A percentile compares a stretch with the other conserved stretches of the same genome.
Evolutionary conservation across 2,888 invertebrate species (phyloP).

Genomic region (Strigamia maritima): DNA sequence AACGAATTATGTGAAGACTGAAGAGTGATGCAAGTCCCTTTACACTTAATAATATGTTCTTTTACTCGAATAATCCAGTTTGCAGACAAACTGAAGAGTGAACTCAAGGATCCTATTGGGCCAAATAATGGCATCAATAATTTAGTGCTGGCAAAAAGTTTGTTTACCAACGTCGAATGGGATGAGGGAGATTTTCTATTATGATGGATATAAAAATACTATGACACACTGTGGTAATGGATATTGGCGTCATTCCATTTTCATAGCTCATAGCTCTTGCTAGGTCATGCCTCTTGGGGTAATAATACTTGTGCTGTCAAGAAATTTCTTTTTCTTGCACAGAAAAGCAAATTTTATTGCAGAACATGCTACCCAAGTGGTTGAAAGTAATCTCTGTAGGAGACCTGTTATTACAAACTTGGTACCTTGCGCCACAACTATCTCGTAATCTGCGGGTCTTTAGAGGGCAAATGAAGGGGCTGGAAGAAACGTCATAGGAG

Average conservation of each 20-base stretch:
- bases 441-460: too few species aligned
- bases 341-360: constrained; percentile 1
- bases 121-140: too few species aligned
- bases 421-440: too few species aligned
- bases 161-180: neutral
- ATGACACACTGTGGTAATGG: neutral
- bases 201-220: neutral
- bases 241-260: neutral
- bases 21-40: neutral
- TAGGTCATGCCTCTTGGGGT: neutral
- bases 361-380: neutral
- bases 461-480: too few species aligned
- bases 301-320: neutral
- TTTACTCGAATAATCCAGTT: neutral
- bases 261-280: too few species aligned
- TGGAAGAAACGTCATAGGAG: too few species aligned
- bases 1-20: neutral
- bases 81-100: too few species aligned
- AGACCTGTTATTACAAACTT: too few species aligned
- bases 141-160: neutral
- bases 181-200: neutral
- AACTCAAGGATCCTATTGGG: too few species aligned
- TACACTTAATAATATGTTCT: neutral
- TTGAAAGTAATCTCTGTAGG: too few species aligned
- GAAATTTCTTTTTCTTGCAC: neutral